Conservation (phyloP, 2,797 vertebrate genomes). For the Florisuga fusca region DNA sequence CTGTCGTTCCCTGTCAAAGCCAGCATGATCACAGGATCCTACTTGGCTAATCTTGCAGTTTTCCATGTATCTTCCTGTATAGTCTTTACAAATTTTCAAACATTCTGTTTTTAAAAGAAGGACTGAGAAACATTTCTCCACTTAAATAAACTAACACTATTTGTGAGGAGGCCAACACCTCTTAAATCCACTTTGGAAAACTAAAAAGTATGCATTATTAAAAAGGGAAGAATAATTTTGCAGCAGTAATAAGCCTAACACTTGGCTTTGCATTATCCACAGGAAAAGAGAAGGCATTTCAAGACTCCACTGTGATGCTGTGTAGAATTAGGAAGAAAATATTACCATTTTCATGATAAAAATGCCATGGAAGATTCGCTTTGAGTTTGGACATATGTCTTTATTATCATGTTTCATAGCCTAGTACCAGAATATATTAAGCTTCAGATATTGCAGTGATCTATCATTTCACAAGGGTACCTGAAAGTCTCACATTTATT, state of each 20-base stretch:
- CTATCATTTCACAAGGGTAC: background rate
- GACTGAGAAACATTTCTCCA: background rate
- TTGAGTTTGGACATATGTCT: background rate
- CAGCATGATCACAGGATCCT: background rate
- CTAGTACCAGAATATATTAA: background rate
- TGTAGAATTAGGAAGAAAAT: background rate
- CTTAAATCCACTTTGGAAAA: background rate
- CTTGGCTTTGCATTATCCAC: background rate
- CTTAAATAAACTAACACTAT: background rate
- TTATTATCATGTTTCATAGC: background rate
- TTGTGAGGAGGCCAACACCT: background rate
- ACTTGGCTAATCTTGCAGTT: constrained; percentile 1
- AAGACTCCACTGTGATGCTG: fast-evolving
- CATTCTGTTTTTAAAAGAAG: background rate
- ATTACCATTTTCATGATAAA: background rate
- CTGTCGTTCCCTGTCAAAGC: background rate
- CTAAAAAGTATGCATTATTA: background rate
- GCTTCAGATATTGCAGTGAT: background rate
- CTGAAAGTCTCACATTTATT: background rate
- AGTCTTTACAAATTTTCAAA: background rate
- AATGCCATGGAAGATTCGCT: background rate
- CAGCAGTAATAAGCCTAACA: background rate
- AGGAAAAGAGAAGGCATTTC: background rate
- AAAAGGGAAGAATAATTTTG: background rate
- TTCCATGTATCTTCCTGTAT: background rate